Conservation (phyloP, 1,140 invertebrate genomes). For the Drosophila leontia region DNA sequence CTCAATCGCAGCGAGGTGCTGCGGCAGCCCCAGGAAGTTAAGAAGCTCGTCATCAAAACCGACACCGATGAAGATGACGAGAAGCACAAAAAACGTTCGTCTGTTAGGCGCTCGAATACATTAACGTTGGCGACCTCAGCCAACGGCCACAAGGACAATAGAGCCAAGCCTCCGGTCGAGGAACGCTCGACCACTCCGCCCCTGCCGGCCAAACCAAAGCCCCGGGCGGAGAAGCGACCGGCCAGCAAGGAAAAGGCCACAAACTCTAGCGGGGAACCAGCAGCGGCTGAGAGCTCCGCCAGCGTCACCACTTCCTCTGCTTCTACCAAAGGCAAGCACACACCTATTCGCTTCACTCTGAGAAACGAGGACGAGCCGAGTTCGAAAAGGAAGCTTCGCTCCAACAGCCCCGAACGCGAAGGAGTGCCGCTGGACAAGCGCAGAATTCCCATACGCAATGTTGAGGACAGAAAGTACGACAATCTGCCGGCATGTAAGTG, state of each 20-base stretch:
- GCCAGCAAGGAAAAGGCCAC: slow-evolving; percentile 35
- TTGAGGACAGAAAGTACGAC: slow-evolving; percentile 79
- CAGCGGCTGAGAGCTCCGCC: neutral
- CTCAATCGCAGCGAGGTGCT: slow-evolving; percentile 71
- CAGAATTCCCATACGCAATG: slow-evolving; percentile 71
- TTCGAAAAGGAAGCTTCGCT: slow-evolving; percentile 43
- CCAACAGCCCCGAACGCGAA: slow-evolving; percentile 61
- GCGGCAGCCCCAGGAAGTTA: slow-evolving; percentile 77
- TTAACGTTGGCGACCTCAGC: slow-evolving; percentile 5
- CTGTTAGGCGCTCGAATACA: slow-evolving; percentile 26
- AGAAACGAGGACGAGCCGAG: slow-evolving; percentile 50
- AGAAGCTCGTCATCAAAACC: slow-evolving; percentile 80
- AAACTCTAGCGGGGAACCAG: slow-evolving; percentile 15
- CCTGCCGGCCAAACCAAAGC: slow-evolving; percentile 45
- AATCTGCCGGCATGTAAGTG: slow-evolving; percentile 78
- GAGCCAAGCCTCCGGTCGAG: slow-evolving; percentile 42
- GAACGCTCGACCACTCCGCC: slow-evolving; percentile 77
- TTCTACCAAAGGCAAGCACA: slow-evolving; percentile 66
- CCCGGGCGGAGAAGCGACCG: slow-evolving; percentile 45
- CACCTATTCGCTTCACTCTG: slow-evolving; percentile 74
- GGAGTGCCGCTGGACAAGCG: slow-evolving; percentile 49
- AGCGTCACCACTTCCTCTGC: neutral
- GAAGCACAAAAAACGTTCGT: slow-evolving; percentile 42
- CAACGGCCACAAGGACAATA: slow-evolving; percentile 54
- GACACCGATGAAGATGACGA: slow-evolving; percentile 78